Conservation (phyloP, 1,140 invertebrate species). For the Sarcophaga bullata region DNA sequence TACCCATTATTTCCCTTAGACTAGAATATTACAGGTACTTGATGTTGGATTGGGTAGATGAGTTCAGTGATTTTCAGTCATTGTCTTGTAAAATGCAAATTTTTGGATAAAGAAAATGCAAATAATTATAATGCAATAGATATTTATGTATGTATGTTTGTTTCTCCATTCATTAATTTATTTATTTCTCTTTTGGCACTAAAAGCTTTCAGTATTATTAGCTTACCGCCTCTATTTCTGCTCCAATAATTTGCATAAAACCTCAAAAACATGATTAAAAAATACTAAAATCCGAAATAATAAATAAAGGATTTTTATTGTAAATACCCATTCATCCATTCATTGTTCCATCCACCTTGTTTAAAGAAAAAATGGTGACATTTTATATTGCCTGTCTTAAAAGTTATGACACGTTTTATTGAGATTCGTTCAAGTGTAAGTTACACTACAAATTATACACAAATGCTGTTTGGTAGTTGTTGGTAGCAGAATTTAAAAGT, state of each 20-base stretch:
- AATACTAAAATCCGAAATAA: not conserved
- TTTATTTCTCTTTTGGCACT: not conserved
- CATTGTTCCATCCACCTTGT: too few relatives aligned
- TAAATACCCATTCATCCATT: not conserved
- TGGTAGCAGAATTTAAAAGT: too few relatives aligned
- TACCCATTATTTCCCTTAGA: not conserved
- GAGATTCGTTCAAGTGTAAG: not conserved
- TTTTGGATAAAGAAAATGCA: not conserved
- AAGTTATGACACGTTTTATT: slow-evolving; percentile 4
- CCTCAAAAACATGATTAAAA: not conserved
- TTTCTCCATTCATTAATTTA: not conserved
- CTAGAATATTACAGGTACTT: not conserved
- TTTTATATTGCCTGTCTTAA: not conserved
- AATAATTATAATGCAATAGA: not conserved
- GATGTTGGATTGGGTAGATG: not conserved
- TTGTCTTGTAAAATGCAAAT: not conserved
- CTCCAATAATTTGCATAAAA: not conserved
- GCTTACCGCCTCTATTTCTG: not conserved
- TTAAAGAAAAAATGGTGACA: too few relatives aligned
- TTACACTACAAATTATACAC: too few relatives aligned
- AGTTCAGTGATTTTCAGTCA: not conserved
- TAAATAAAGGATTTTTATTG: not conserved
- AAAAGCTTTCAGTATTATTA: slow-evolving; percentile 22
- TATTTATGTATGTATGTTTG: not conserved
- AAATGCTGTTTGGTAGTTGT: too few relatives aligned